Conservation (phyloP, 1,140 invertebrate genomes). For the Drosophila ficusphila region DNA sequence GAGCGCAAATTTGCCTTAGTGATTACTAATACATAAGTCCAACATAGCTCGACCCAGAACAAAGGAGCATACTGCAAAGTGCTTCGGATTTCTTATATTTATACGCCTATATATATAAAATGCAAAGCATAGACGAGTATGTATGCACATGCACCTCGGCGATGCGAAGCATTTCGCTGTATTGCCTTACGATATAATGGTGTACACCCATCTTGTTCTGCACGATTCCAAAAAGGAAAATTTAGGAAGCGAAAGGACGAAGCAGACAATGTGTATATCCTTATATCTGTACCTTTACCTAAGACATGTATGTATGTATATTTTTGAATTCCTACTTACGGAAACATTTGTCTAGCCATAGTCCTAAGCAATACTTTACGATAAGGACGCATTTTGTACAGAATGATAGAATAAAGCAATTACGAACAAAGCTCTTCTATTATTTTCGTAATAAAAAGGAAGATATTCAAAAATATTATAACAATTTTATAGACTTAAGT, state of each 20-base stretch:
- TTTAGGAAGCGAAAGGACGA: conserved; percentile 8
- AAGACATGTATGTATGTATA: conserved; percentile 68
- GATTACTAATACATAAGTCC: conserved; percentile 40
- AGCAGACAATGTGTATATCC: conserved; percentile 37
- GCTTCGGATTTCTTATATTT: conserved; percentile 61
- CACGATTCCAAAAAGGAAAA: conserved; percentile 12
- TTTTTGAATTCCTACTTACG: conserved; percentile 79
- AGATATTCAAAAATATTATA: conserved; percentile 5
- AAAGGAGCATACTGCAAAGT: conserved; percentile 44
- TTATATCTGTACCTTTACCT: conserved; percentile 63
- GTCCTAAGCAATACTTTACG: conserved; percentile 52
- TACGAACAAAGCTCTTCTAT: conserved; percentile 23
- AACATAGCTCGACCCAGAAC: conserved; percentile 41
- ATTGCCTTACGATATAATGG: conserved; percentile 38
- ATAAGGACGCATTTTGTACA: conserved; percentile 80
- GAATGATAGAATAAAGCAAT: conserved; percentile 77
- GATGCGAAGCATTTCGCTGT: conserved; percentile 34
- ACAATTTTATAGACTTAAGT: neutral
- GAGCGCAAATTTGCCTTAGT: conserved; percentile 60
- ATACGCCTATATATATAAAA: conserved; percentile 40
- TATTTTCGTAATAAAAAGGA: too few relatives aligned
- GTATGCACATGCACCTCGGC: conserved; percentile 38
- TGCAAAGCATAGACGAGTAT: conserved; percentile 32
- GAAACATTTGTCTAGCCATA: conserved; percentile 82
- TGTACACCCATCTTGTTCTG: conserved; percentile 15